Base-by-base conservation (phyloP, 1,140 invertebrate species). In the Drosophila truncata region DNA sequence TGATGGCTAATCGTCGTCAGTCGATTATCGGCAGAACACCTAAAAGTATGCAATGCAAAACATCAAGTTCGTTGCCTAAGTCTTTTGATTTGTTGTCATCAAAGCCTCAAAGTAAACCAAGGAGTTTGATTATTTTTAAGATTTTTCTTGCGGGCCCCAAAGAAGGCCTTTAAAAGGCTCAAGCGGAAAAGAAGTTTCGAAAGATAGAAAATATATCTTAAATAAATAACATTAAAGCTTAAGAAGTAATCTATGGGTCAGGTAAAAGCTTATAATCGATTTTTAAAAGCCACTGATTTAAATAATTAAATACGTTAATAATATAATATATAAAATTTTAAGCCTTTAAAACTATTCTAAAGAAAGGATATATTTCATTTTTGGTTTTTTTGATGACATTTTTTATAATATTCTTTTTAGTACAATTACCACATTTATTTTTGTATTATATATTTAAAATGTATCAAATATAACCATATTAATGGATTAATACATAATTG, bases 61-160 rank as follows among this genome's bases (percentile, higher is more conserved):
- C 9, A 1, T 9, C 16, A 62, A 73, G 79, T 88, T 86, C 16
- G 66, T 66, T 83, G 54, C 50, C 50, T 54, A 73, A 83, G 83
- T 87, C 76, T 27, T 73, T 87, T n/a, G 83, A 31, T 77, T 77
- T 50, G 8, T 4, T 46, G 7, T 4, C 1, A 1, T 10, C 2
- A 14, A 23, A 23, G 57, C 84, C 76, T 8, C 16, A 25, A 80
- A 70, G 72, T 52, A 14, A 14, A n/a, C 31, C 20, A 23, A 0
- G 11, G 3, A 39, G 63, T 54, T 47, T 5, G 3, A 3, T 9
- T 6, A 0, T 4, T 6, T 11, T 23, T 1, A 3, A 2, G 9
- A 3, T 1, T 25, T 20, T 14, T 6, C 3, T 25, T 13, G 5
- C 2, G 6, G 11, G 0, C 18, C 37, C 2, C 1, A 42, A 42